Base-by-base conservation (phyloP, 2,113 vertebrate species). In the Embiotoca jacksoni region DNA sequence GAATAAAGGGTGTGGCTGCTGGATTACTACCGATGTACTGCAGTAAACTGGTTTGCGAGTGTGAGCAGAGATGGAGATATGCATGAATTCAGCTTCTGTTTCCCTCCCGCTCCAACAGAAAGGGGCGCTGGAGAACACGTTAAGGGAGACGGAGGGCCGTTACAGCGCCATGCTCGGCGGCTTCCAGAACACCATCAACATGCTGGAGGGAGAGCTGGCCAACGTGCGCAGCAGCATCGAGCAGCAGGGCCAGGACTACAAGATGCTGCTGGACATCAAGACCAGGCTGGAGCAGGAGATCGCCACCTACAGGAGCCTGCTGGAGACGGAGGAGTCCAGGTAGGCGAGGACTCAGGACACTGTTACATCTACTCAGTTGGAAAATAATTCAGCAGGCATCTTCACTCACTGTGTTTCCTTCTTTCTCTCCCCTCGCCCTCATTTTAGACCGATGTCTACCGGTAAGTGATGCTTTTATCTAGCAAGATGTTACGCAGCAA, bases 261-360 rank as follows among this genome's bases (percentile, higher is more conserved):
- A 3, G 49, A 83, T 94, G 91, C 85, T 96, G 77, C 88, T 96
- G 64, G 94, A 95, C 65, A 90, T 95, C 82, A 96, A 96, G 90
- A 93, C 83, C 13, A 92, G 94, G 31, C 85, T 96, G 85, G 95
- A 95, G 88, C 87, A 94, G 72, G 95, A 96, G 90, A 96, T 96
- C 33, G 85, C 94, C 15, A 93, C 90, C 69, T 96, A 96, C 91
- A 95, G 95, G 73, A 85, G 87, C 37, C 94, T 96, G 41, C 86
- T 96, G 86, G 95, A 96, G 15, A 90, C 89, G 64, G 94, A 96
- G 57, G 94, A 95, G 55, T 86, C 88, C 74, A 93, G 92, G 93
- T 95, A 93, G 36, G 32, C 3, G 75, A 5, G n/a, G 7, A 33
- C 5, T 13, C 60, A 36, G 16, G 31, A 68, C 3, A 23, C 9